Evolutionary conservation across 2,797 vertebrate species (phyloP), one percentile per base, ranked within the genome.

Genomic region (Limnodromus scolopaceus): DNA sequence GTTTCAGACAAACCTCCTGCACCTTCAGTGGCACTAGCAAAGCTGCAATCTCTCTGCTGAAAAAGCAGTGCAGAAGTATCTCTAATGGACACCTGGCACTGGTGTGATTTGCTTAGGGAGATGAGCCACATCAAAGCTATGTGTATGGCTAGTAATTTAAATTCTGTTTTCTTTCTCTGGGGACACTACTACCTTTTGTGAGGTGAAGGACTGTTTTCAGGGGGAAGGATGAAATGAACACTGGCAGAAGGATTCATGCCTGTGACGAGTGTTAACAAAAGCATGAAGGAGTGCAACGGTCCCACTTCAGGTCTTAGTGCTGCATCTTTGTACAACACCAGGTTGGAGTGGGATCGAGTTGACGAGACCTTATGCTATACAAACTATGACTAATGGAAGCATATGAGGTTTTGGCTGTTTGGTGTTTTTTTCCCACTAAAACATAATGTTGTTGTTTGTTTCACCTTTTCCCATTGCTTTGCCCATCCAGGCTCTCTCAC

Each of bases 401-500:
- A 23, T 20, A 24, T 1, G 10, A 79, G 16, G 6, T 54, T 91
- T 66, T 61, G 61, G 32, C 18, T 51, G 18, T 38, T 72, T 48
- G 2, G 16, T 38, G 1, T 0, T 1, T n/a, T 92, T 45, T 38
- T 7, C 38, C n/a, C 13, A 48, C 22, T 82, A 43, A 69, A 87
- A 49, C 3, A 32, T 28, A 77, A n/a, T 63, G 32, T 7, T 10
- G 0, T 9, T 82, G 34, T 74, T 83, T 53, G 13, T n/a, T 94
- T 93, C 53, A 85, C 49, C 48, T 92, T 87, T 48, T 38, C 7
- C 78, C 34, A 72, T 86, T 23, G 9, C 87, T 72, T 87, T 76
- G 20, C 3, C 3, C 17, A 55, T 70, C 53, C 16, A 46, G n/a
- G 7, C 32, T 43, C 54, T 89, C 53, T 87, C 24, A 22, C 58